Evolutionary conservation across 2,113 vertebrate species (phyloP).

Genomic region (Strigops habroptila): DNA sequence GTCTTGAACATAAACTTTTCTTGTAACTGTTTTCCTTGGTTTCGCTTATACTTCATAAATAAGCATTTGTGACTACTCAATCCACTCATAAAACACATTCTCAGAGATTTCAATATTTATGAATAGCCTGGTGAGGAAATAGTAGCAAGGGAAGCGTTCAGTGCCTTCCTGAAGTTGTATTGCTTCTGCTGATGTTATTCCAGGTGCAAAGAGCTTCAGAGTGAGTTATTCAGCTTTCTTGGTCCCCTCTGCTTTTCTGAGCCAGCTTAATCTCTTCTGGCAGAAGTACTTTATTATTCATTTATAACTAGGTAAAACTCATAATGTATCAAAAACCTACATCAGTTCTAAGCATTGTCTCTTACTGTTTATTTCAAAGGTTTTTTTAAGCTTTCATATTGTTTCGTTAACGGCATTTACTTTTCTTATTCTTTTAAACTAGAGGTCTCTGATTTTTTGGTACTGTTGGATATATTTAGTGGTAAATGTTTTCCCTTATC

Average conservation of each 20-base stretch:
- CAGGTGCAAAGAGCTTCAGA: not conserved
- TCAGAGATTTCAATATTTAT: not conserved
- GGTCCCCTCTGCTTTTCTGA: not conserved
- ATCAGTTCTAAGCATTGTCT: not conserved
- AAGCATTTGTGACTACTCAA: not conserved
- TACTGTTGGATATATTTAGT: not conserved
- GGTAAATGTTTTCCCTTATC: not conserved
- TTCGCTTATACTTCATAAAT: not conserved
- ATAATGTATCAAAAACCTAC: fast-evolving
- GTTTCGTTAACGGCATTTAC: not conserved
- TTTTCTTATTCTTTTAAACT: not conserved
- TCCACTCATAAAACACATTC: not conserved
- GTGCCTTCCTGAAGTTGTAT: not conserved
- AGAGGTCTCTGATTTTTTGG: not conserved
- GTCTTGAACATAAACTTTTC: not conserved
- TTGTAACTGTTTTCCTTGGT: not conserved
- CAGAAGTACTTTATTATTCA: not conserved
- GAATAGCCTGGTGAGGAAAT: not conserved
- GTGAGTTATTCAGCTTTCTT: not conserved
- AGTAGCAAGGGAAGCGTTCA: not conserved
- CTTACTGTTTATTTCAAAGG: not conserved
- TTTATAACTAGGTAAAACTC: not conserved
- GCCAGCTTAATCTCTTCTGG: not conserved
- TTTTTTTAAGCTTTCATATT: not conserved
- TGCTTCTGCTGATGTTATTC: not conserved